Conservation (phyloP, 2,888 invertebrate genomes). For the Stenoptilia bipunctidactyla region DNA sequence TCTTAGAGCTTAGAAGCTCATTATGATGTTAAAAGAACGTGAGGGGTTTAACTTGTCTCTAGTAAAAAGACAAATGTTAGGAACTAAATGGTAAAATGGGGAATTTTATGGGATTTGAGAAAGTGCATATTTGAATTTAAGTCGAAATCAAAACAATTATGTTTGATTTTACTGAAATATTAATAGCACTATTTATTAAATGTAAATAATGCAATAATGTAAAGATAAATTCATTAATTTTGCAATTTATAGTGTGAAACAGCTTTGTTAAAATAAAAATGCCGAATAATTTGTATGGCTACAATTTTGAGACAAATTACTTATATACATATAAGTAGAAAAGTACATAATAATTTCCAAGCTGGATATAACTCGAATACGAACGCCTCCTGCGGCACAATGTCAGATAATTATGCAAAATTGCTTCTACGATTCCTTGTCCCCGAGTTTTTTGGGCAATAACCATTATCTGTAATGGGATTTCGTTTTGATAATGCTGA, state of each 20-base stretch:
- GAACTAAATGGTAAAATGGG: constrained; percentile 2
- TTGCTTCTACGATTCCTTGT: constrained; percentile 62
- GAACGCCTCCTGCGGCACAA: constrained; percentile 39
- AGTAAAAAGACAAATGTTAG: constrained; percentile 20
- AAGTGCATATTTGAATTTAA: too few species aligned
- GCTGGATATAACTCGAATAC: constrained; percentile 20
- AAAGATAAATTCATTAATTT: too few species aligned
- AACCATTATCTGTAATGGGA: constrained; percentile 64
- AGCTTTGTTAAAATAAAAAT: too few species aligned
- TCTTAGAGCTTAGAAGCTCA: constrained; percentile 52
- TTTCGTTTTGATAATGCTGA: constrained; percentile 63
- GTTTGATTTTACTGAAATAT: too few species aligned
- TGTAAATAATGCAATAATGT: too few species aligned
- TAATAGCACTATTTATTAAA: too few species aligned
- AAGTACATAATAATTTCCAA: neutral
- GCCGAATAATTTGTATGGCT: too few species aligned
- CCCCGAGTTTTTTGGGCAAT: constrained; percentile 63
- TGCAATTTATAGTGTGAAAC: too few species aligned
- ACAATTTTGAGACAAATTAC: too few species aligned
- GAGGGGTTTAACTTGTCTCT: constrained; percentile 53
- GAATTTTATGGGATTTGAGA: too few species aligned
- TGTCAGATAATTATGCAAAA: constrained; percentile 67
- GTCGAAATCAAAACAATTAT: too few species aligned
- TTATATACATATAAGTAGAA: neutral
- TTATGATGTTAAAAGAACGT: constrained; percentile 65